These are phyloP conservation scores for Heteromurus nitidus DNA, from an alignment of 2,888 invertebrate genomes.

Conservation along the genomic window DNA sequence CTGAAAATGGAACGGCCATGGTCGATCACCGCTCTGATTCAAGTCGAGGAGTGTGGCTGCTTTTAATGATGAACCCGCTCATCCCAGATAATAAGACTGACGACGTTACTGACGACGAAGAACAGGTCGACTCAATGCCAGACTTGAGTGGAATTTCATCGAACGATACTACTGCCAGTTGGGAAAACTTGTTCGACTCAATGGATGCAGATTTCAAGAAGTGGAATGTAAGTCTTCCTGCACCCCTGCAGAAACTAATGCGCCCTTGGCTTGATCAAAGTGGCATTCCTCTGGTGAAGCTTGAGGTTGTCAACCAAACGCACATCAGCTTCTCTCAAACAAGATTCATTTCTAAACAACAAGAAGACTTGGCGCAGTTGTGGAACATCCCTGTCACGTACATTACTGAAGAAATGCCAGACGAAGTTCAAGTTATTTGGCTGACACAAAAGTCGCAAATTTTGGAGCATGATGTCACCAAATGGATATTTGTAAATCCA, in stretches of 20 bases:
- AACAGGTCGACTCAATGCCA: too few species aligned
- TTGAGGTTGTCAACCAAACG: not conserved
- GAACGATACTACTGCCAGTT: too few species aligned
- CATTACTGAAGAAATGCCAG: not conserved
- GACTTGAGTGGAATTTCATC: too few species aligned
- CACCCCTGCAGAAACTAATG: not conserved
- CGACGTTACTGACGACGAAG: not conserved
- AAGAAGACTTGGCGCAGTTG: not conserved
- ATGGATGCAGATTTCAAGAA: not conserved
- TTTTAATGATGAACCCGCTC: not conserved
- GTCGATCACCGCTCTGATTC: too few species aligned
- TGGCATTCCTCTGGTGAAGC: not conserved
- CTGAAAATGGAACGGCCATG: too few species aligned
- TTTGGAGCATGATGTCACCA: not conserved
- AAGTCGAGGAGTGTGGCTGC: not conserved
- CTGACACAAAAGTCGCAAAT: too few species aligned
- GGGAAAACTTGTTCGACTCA: not conserved
- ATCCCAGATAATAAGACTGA: not conserved
- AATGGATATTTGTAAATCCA: not conserved
- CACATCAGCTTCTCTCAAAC: not conserved
- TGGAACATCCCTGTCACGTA: not conserved
- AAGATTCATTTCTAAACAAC: not conserved
- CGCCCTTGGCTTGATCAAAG: not conserved
- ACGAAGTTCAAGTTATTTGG: not conserved
- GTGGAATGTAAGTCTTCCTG: not conserved